These are phyloP conservation scores for Cyclura pinguis DNA, from an alignment of 2,797 vertebrate genomes.

Conservation along the genomic window DNA sequence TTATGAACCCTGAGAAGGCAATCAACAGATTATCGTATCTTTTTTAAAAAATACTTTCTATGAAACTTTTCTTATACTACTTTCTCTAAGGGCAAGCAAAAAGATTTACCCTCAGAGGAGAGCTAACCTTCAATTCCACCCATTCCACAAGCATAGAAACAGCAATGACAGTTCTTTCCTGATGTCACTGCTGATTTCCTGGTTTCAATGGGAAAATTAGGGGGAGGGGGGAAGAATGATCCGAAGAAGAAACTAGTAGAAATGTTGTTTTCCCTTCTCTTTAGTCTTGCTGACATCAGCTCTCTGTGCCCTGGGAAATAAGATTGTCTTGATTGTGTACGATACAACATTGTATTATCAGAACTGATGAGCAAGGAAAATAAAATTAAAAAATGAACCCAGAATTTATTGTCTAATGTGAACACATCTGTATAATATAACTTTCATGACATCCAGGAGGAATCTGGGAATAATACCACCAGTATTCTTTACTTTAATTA, in stretches of 20 bases:
- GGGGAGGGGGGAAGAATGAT: neutral
- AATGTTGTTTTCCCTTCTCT: neutral
- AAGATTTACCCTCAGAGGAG: too few relatives aligned
- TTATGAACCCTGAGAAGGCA: neutral
- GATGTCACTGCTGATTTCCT: too few relatives aligned
- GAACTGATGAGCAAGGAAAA: neutral
- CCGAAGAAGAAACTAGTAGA: neutral
- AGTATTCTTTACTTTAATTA: conserved; percentile 30
- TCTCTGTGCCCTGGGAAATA: neutral
- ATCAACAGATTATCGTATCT: neutral
- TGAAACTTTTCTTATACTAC: neutral
- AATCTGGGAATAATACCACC: conserved; percentile 12
- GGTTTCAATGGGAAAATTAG: neutral
- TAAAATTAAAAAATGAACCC: neutral
- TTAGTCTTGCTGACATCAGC: neutral
- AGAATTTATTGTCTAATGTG: neutral
- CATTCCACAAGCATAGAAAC: too few relatives aligned
- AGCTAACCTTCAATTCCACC: too few relatives aligned
- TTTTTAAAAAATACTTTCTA: neutral
- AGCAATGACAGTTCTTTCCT: too few relatives aligned
- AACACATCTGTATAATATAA: neutral
- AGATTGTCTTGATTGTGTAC: neutral
- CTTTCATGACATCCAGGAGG: neutral
- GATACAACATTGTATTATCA: neutral
- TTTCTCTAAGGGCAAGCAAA: neutral